These are phyloP conservation scores for Zootermopsis nevadensis DNA, from an alignment of 2,888 invertebrate species.

Conservation along the genomic window DNA sequence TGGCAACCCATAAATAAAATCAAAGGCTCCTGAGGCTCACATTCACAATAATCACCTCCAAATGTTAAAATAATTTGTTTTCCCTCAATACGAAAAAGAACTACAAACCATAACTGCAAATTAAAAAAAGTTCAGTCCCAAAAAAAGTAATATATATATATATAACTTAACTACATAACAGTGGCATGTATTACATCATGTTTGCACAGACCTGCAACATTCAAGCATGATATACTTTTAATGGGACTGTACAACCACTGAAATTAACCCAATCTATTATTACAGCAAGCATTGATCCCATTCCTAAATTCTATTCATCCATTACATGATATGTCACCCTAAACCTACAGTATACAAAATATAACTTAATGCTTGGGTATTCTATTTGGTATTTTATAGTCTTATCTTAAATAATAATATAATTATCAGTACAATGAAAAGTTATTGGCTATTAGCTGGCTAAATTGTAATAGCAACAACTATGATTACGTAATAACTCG, in stretches of 20 bases:
- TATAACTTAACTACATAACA: slow-evolving; percentile 10
- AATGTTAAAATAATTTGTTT: slow-evolving; percentile 44
- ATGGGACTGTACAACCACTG: slow-evolving; percentile 12
- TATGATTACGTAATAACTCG: slow-evolving; percentile 28
- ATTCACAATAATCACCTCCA: slow-evolving; percentile 33
- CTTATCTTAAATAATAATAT: slow-evolving; percentile 48
- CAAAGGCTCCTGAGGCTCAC: slow-evolving; percentile 34
- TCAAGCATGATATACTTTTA: slow-evolving; percentile 27
- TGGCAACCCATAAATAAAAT: slow-evolving; percentile 36
- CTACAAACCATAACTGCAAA: slow-evolving; percentile 9
- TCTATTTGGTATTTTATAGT: slow-evolving; percentile 52
- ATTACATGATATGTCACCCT: slow-evolving; percentile 49
- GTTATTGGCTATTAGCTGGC: background rate
- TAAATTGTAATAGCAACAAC: slow-evolving; percentile 33
- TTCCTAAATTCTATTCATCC: slow-evolving; percentile 39
- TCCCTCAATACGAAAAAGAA: slow-evolving; percentile 46
- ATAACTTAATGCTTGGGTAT: slow-evolving; percentile 49
- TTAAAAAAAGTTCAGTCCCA: slow-evolving; percentile 32
- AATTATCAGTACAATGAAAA: slow-evolving; percentile 41
- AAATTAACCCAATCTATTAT: slow-evolving; percentile 21
- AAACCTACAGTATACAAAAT: slow-evolving; percentile 50
- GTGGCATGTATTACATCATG: background rate
- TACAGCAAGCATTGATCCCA: slow-evolving; percentile 39
- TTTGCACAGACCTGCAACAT: background rate
- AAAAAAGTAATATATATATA: slow-evolving; percentile 13